phyloP scores from a whole-genome alignment of 2,797 vertebrate species.

The Phylloscopus collybita region DNA sequence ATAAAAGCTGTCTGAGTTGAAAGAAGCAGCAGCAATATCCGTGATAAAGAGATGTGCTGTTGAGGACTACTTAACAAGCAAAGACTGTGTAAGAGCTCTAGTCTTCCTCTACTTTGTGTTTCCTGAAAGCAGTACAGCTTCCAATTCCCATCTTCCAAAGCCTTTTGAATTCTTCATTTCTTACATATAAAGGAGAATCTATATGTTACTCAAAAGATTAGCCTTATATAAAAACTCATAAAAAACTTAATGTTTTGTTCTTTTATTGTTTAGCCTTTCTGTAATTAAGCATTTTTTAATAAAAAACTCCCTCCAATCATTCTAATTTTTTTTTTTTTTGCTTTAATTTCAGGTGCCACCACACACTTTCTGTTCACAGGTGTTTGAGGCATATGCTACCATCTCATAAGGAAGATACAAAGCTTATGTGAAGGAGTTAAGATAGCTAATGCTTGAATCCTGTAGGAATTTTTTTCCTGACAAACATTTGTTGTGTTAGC shows the following conservation, averaged over 20 bases:
- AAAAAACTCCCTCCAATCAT: background rate
- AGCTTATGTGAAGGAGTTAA: background rate
- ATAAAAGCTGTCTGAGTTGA: background rate
- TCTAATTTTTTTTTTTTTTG: background rate
- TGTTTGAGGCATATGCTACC: background rate
- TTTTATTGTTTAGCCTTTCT: background rate
- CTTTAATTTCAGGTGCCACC: background rate
- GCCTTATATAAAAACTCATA: background rate
- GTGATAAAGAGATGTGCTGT: background rate
- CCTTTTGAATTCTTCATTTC: background rate
- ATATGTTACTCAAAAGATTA: background rate
- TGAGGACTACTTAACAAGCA: background rate
- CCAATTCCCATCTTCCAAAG: background rate
- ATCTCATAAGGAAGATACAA: background rate
- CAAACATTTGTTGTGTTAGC: background rate
- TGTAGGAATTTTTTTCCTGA: background rate
- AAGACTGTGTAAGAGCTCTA: background rate
- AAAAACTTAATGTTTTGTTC: background rate
- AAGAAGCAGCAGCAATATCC: background rate
- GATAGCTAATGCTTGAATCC: background rate
- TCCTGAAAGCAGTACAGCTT: background rate
- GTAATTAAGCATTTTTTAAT: background rate
- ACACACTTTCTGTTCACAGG: background rate
- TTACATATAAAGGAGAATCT: background rate
- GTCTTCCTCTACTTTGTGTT: background rate